Evolutionary conservation across 2,888 invertebrate genomes (phyloP).

Genomic region (Cephus pygmeus): DNA sequence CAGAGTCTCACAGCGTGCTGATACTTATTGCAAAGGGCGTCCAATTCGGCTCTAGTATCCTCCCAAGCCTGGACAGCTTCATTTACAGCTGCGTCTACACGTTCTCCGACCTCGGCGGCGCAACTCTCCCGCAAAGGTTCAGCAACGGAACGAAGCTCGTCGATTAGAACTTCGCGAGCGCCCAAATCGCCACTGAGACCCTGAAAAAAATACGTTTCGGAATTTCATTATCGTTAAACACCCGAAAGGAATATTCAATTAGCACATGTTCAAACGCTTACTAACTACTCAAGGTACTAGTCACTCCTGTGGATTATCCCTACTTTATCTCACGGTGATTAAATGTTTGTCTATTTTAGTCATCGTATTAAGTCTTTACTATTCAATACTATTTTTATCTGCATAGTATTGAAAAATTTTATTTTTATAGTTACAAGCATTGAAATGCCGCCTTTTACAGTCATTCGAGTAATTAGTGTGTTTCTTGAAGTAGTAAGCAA

Average conservation of each 20-base stretch:
- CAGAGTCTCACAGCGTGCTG: constrained; percentile 85
- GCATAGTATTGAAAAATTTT: neutral
- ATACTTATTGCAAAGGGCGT: constrained; percentile 81
- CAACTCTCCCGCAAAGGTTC: constrained; percentile 78
- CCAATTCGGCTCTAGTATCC: constrained; percentile 81
- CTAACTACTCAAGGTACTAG: neutral
- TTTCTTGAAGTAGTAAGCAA: too few relatives aligned
- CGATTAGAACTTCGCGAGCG: constrained; percentile 79
- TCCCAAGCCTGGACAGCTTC: constrained; percentile 84
- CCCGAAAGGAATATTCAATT: neutral
- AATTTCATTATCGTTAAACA: neutral
- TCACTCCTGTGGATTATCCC: neutral
- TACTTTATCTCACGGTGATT: neutral
- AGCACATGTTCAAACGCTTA: neutral
- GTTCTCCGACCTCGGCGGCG: constrained; percentile 77
- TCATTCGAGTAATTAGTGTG: too few relatives aligned
- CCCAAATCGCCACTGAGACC: constrained; percentile 82
- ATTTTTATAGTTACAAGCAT: neutral
- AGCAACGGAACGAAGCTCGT: constrained; percentile 77
- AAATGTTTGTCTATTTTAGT: neutral
- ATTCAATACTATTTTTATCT: neutral
- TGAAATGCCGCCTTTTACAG: neutral
- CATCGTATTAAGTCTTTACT: neutral
- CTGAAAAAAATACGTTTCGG: constrained; percentile 63
- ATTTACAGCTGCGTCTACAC: constrained; percentile 80